A percentile compares a stretch with the other conserved stretches of the same genome.
These are phyloP conservation scores for Epirrita christyi DNA, from an alignment of 2,888 invertebrate species.

Conservation along the genomic window DNA sequence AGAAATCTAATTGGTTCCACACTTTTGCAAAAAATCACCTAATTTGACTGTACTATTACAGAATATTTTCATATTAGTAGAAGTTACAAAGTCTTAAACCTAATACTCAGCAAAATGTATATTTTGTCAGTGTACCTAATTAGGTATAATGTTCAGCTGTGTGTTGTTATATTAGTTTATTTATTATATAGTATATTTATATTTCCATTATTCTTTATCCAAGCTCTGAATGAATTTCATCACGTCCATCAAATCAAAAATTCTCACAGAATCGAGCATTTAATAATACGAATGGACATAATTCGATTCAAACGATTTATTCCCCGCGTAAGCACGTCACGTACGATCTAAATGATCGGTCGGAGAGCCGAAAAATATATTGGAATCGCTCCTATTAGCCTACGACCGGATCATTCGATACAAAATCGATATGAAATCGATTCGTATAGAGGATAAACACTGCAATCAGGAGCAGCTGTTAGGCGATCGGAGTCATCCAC, in stretches of 20 bases:
- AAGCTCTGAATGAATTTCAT: conserved; percentile 58
- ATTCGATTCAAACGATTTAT: conserved; percentile 80
- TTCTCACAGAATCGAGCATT: conserved; percentile 81
- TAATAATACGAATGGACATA: conserved; percentile 79
- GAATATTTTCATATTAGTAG: too few relatives aligned
- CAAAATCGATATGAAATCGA: conserved; percentile 77
- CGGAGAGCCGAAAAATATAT: conserved; percentile 76
- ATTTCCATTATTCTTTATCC: conserved; percentile 1
- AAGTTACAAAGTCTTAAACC: too few relatives aligned
- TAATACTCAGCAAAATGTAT: too few relatives aligned
- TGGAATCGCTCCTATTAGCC: conserved; percentile 78
- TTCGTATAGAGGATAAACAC: conserved; percentile 79
- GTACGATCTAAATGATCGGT: conserved; percentile 78
- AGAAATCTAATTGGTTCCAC: too few relatives aligned
- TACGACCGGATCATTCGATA: conserved; percentile 75
- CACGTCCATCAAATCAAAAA: conserved; percentile 69
- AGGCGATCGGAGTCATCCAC: conserved; percentile 79
- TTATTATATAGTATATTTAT: background rate
- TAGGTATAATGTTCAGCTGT: too few relatives aligned
- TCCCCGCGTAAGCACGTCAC: conserved; percentile 80
- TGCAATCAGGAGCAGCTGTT: conserved; percentile 83
- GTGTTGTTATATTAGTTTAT: too few relatives aligned
- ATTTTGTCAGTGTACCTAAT: too few relatives aligned
- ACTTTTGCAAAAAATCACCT: too few relatives aligned
- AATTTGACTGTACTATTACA: too few relatives aligned